Base-by-base conservation (phyloP, 2,888 invertebrate species). In the Ryuthela nishihirai region DNA sequence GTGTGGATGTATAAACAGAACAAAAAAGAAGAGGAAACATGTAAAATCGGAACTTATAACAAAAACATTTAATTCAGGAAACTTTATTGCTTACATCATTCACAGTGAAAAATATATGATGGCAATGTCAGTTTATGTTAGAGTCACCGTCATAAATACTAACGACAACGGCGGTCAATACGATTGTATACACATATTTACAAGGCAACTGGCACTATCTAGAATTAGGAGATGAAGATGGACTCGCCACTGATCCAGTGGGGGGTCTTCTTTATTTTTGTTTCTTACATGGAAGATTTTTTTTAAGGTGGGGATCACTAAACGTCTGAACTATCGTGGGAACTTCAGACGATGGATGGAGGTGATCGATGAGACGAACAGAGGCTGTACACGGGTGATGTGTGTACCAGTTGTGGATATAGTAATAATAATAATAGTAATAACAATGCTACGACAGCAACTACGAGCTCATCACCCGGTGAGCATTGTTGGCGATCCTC, bases 51-150 rank as follows among this genome's bases (percentile, higher is more conserved):
- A 24, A 52, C 34, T 58, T 38, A 52, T 58, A 58, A 58, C 56
- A 58, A 59, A 53, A 59, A 59, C 53, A 59, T 59, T 59, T 59
- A 59, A 59, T 54, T 54, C 60, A 49, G 54, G 60, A 60, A 60
- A 60, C 60, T 60, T 60, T 60, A 60, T 60, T 60, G 60, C 60
- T 60, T 60, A 60, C 60, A 54, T 60, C 60, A 54, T 60, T 60
- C 60, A 60, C 60, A 60, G 60, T 60, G 60, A 60, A 60, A 60
- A 60, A 60, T 60, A 60, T 60, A 60, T 54, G 54, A 54, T 60
- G 54, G 60, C 60, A 54, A 54, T 60, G 54, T 60, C 45, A 50
- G 50, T 54, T 50, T 54, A 54, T 49, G 54, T 54, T 35, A 53
- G 52, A 50, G 49, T 41, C 45, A 54, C 54, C 60, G 49, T 60